Conservation (phyloP, 2,888 invertebrate genomes). For the Dendrolimus pini region DNA sequence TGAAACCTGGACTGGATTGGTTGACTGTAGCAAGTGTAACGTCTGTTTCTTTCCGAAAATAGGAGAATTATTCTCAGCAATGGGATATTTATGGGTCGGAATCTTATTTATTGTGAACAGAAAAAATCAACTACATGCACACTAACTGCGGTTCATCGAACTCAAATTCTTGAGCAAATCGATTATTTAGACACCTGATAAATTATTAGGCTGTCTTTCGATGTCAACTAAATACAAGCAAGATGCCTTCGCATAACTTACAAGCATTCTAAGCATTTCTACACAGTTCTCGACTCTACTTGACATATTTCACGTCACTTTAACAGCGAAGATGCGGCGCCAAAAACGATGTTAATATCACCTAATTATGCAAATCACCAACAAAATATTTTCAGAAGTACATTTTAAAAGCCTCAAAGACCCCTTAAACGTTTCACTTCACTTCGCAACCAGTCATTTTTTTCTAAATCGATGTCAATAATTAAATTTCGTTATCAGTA, state of each 20-base stretch:
- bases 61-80: too few species aligned
- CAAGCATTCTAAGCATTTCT: not conserved
- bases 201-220: not conserved
- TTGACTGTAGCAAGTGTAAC: conserved; percentile 35
- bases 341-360: not conserved
- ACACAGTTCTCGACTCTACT: not conserved
- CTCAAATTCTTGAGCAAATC: not conserved
- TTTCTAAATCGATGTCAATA: conserved; percentile 51
- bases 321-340: not conserved
- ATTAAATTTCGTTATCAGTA: conserved; percentile 67
- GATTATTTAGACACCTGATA: not conserved
- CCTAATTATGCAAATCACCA: not conserved
- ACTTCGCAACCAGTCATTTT: conserved; percentile 28
- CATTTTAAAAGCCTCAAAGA: not conserved
- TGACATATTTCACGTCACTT: not conserved
- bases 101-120: too few species aligned
- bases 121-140: too few species aligned
- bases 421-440: not conserved
- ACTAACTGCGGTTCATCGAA: too few species aligned
- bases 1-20: conserved; percentile 15
- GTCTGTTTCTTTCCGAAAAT: too few species aligned
- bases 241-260: not conserved
- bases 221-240: not conserved
- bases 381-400: not conserved
- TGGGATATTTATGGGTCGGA: too few species aligned